Evolutionary conservation across 1,140 invertebrate species (phyloP), one percentile per base, ranked within the genome.

Genomic region (Dysdera silvatica): DNA sequence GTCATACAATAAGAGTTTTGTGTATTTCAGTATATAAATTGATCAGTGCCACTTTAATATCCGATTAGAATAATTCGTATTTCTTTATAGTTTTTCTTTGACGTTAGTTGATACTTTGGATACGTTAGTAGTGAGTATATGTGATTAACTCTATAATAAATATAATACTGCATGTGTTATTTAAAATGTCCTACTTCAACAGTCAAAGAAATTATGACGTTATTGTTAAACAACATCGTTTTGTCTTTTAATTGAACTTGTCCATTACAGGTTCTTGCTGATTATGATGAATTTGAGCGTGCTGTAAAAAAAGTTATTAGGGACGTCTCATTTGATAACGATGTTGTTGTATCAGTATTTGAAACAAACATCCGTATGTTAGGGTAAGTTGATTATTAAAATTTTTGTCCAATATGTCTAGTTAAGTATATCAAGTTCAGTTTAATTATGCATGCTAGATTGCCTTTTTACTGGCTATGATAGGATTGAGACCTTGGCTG

Each of bases 361-460:
- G 95, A 99, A 79, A 97, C 94, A 12, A 99, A 98, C 76, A 98
- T 98, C 71, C 80, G 95, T 64, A 87, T 98, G 78, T 79, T 98
- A 28, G 95, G 95, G 86, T 92, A 80, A 82, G 82, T 81, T 8
- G 61, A 68, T 14, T 24, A 43, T 32, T 28, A n/a, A n/a, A n/a
- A n/a, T n/a, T n/a, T n/a, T n/a, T n/a, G n/a, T n/a, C n/a, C n/a
- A n/a, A n/a, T n/a, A n/a, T n/a, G n/a, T n/a, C n/a, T n/a, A n/a
- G n/a, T n/a, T n/a, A n/a, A n/a, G n/a, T n/a, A n/a, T n/a, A n/a
- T n/a, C n/a, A n/a, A n/a, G n/a, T n/a, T n/a, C n/a, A n/a, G n/a
- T n/a, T n/a, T n/a, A n/a, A n/a, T n/a, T n/a, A n/a, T n/a, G n/a
- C n/a, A n/a, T n/a, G n/a, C n/a, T n/a, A n/a, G n/a, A n/a, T n/a